phyloP scores from a whole-genome alignment of 2,888 invertebrate species.

The Biston stratarius region DNA sequence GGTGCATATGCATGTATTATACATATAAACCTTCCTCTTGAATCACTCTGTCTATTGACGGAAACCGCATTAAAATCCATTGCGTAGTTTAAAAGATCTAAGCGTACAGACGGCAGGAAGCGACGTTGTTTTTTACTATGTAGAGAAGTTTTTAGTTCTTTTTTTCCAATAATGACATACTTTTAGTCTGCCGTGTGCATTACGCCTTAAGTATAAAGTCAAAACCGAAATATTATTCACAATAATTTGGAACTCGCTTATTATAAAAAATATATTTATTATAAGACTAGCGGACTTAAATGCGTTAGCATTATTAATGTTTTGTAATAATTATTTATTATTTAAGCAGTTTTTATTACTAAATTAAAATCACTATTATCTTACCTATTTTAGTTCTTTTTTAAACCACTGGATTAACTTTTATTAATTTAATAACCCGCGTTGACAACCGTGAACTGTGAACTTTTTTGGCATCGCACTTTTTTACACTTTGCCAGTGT shows the following conservation, averaged over 20 bases:
- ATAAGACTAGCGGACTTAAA: constrained; percentile 80
- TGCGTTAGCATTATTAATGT: constrained; percentile 43
- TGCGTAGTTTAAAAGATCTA: too few species aligned
- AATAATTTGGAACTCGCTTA: constrained; percentile 17
- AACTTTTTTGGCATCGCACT: too few species aligned
- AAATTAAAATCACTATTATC: constrained; percentile 34
- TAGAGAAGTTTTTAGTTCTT: too few species aligned
- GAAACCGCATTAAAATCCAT: too few species aligned
- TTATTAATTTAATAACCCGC: neutral
- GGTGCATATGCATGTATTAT: too few species aligned
- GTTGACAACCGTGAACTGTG: too few species aligned
- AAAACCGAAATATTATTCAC: constrained; percentile 22
- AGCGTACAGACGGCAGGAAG: too few species aligned
- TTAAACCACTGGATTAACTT: neutral
- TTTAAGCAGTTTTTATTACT: constrained; percentile 11
- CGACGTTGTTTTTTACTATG: too few species aligned
- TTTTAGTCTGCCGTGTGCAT: neutral
- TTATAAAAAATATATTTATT: constrained; percentile 44
- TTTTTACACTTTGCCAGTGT: too few species aligned
- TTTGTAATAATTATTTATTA: constrained; percentile 39
- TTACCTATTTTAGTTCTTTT: neutral
- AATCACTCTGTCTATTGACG: too few species aligned
- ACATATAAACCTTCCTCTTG: too few species aligned
- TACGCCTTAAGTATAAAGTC: neutral
- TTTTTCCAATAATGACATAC: too few species aligned